Base-by-base conservation (phyloP, 2,113 vertebrate species). In the Forbesichthys agassizii region DNA sequence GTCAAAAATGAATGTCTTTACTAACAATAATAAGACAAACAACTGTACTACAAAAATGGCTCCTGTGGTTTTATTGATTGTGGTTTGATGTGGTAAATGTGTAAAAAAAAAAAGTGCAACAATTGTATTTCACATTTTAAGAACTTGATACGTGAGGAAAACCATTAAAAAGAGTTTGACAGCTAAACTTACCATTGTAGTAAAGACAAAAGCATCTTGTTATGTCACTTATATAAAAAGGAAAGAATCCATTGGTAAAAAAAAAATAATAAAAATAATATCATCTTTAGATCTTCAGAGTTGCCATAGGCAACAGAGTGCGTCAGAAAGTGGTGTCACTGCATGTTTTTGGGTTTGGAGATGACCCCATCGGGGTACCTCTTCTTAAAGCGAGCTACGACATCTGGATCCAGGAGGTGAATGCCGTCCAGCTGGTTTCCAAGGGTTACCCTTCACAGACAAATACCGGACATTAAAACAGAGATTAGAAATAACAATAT, bases 371-470 rank as follows among this genome's bases (percentile, higher is more conserved):
- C 95, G 3, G 96, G 95, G 76, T 97, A 96, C 1, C 93, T 90
- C 74, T 95, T 92, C 89, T 96, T 97, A 77, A 97, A 97, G 33
- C 94, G 93, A 36, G 93, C 93, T 63, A 97, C 95, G 0, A 97
- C 95, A 11, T 97, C 96, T 0, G 95, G 95, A 71, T 97, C 96
- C 85, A 97, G 72, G 33, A 97, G 89, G 66, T 97, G 96, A 75
- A 97, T 97, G 4, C 95, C 96, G 47, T 97, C 96, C 33, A 97
- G 83, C 87, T 97, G 96, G 85, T 97, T 97, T 71, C 96, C 96
- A 7, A 97, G 91, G 1, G 96, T 97, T 63, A 97, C 89, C 96
- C 96, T 97, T 81, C 62, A 20, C 69, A 73, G 53, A 56, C 16
- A 13, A 57, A 51, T 65, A 52, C n/a, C 14, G 6, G 33, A 12